phyloP scores from a whole-genome alignment of 1,140 invertebrate species.

The Lycorma delicatula region DNA sequence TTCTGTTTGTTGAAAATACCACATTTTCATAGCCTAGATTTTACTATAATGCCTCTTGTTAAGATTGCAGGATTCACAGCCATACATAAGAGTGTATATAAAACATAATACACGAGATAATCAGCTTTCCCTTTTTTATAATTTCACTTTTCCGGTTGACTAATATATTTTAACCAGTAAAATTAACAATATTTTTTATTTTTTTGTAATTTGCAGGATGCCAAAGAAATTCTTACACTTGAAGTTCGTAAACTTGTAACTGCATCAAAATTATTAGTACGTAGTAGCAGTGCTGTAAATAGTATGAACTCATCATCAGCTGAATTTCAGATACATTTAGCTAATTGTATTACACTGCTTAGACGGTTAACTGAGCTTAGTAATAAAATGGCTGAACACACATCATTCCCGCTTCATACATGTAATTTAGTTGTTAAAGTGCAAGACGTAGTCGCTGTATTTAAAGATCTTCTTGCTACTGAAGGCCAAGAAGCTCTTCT shows the following conservation, averaged over 20 bases:
- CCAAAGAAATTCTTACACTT: slow-evolving; percentile 65
- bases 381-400: slow-evolving; percentile 59
- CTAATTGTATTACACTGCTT: slow-evolving; percentile 58
- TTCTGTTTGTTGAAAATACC: no score
- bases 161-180: no score
- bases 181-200: no score
- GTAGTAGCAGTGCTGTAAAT: slow-evolving; percentile 33
- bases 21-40: no score
- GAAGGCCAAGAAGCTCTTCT: slow-evolving; percentile 47
- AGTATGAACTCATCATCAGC: slow-evolving; percentile 39
- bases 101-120: no score
- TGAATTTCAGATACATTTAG: slow-evolving; percentile 51
- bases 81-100: no score
- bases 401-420: slow-evolving; percentile 65
- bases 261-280: slow-evolving; percentile 72
- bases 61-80: no score
- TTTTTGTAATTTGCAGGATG: no score
- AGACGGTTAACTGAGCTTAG: slow-evolving; percentile 56
- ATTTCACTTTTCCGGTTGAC: no score
- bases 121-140: no score
- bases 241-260: slow-evolving; percentile 74
- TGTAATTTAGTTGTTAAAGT: slow-evolving; percentile 70
- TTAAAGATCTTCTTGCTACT: slow-evolving; percentile 27
- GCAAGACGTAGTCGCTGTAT: slow-evolving; percentile 31
- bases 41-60: no score